These are phyloP conservation scores for Epicampocera succincta DNA, from an alignment of 2,888 invertebrate genomes.

Conservation along the genomic window DNA sequence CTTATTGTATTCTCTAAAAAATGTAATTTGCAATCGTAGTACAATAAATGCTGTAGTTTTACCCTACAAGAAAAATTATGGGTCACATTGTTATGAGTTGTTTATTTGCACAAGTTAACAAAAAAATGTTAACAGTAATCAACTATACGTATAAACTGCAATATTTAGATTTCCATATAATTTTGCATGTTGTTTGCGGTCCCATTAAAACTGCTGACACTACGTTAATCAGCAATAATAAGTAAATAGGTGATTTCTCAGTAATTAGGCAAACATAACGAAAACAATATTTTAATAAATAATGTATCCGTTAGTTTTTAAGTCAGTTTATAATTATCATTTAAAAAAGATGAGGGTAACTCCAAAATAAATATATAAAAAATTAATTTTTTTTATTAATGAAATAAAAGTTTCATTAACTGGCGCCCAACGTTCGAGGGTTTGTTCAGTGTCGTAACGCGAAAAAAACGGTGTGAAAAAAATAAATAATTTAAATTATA, in stretches of 20 bases:
- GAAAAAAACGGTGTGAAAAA: constrained; percentile 1
- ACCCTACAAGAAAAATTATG: no score
- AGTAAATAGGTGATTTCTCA: background rate
- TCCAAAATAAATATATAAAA: constrained; percentile 10
- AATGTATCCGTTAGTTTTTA: constrained; percentile 10
- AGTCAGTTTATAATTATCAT: background rate
- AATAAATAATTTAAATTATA: constrained; percentile 2
- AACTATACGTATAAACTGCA: constrained; percentile 1
- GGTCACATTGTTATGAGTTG: no score
- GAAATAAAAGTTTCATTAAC: background rate
- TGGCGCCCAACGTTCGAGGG: no score
- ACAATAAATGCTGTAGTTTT: no score
- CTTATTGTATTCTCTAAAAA: no score
- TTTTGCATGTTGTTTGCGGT: constrained; percentile 13
- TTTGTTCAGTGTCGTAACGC: no score
- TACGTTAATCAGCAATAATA: background rate
- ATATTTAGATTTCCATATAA: constrained; percentile 13
- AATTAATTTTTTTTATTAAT: background rate
- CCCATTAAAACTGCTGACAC: constrained; percentile 8
- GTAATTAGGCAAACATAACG: constrained; percentile 9
- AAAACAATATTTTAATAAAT: constrained; percentile 2
- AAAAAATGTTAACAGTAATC: no score
- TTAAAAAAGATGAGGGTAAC: constrained; percentile 4
- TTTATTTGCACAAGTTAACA: no score
- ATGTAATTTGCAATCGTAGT: no score